phyloP scores from a whole-genome alignment of 1,140 invertebrate species.

The Tyrophagus putrescentiae region DNA sequence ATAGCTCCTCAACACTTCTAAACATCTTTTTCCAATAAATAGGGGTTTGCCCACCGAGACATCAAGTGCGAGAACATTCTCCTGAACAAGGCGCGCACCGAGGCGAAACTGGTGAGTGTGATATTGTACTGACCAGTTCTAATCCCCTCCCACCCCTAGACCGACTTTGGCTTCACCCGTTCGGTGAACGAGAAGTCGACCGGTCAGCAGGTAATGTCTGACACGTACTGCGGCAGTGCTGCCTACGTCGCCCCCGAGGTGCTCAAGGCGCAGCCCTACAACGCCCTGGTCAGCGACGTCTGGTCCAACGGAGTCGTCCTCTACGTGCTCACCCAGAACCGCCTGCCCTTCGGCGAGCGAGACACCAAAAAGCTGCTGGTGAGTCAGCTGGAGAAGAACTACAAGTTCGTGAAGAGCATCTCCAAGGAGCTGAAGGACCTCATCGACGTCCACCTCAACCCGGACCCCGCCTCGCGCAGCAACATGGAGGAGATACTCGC shows the following conservation, averaged over 20 bases:
- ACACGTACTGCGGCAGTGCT: slow-evolving; percentile 48
- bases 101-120: background rate
- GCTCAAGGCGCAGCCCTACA: slow-evolving; percentile 41
- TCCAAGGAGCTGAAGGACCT: background rate
- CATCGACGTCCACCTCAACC: background rate
- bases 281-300: slow-evolving; percentile 46
- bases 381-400: slow-evolving; percentile 29
- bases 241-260: slow-evolving; percentile 55
- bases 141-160: too few relatives aligned
- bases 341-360: slow-evolving; percentile 35
- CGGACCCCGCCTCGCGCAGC: background rate
- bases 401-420: slow-evolving; percentile 30
- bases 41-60: slow-evolving; percentile 70
- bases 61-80: slow-evolving; percentile 90
- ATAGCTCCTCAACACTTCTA: too few relatives aligned
- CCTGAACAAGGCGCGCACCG: slow-evolving; percentile 43
- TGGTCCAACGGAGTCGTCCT: slow-evolving; percentile 42
- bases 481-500: background rate
- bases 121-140: too few relatives aligned
- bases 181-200: slow-evolving; percentile 26
- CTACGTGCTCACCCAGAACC: slow-evolving; percentile 28
- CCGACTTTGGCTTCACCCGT: slow-evolving; percentile 29
- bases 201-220: slow-evolving; percentile 36
- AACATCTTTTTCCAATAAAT: too few relatives aligned
- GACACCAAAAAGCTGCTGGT: slow-evolving; percentile 35